Evolutionary conservation across 2,113 vertebrate genomes (phyloP), one percentile per base, ranked within the genome.

Genomic region (Sylvilagus bachmani): DNA sequence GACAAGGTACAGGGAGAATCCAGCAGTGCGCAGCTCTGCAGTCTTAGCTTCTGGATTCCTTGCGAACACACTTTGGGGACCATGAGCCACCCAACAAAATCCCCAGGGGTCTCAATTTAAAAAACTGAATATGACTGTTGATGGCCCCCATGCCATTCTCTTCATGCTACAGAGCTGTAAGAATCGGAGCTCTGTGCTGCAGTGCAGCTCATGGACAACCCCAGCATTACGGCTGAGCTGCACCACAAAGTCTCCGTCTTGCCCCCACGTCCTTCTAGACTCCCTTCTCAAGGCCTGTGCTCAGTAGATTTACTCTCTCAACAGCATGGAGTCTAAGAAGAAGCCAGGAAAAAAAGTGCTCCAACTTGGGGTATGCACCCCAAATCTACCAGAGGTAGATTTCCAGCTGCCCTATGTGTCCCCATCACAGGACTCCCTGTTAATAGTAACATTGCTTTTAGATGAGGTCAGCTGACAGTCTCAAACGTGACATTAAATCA

Each of bases 21-120:
- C 55, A 33, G 49, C 2, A 0, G 36, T 1, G 19, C 55, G 77
- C 79, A 5, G 77, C 33, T 36, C n/a, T 78, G 27, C 36, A n/a
- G 22, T 24, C 19, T 69, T 24, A 53, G 66, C 29, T 22, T 66
- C 61, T n/a, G 4, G 49, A 85, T 83, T 86, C 73, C 44, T 71
- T 38, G 8, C 5, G 49, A 31, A 74, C 64, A 81, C 67, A 36
- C 84, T 66, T 1, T 84, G 29, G 77, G 77, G 58, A n/a, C 64
- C 74, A 10, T 31, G 70, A 94, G 61, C 94, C 90, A 94, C 51
- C 53, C 29, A 2, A 73, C 77, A 51, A 61, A 85, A 92, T 36
- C 38, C 69, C 29, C 25, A 49, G 58, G 27, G 55, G 64, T n/a
- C 53, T 25, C 16, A 25, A 83, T 36, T 71, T 84, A 62, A 91